Evolutionary conservation across 2,888 invertebrate species (phyloP).

Genomic region (Hypomecis atomaria): DNA sequence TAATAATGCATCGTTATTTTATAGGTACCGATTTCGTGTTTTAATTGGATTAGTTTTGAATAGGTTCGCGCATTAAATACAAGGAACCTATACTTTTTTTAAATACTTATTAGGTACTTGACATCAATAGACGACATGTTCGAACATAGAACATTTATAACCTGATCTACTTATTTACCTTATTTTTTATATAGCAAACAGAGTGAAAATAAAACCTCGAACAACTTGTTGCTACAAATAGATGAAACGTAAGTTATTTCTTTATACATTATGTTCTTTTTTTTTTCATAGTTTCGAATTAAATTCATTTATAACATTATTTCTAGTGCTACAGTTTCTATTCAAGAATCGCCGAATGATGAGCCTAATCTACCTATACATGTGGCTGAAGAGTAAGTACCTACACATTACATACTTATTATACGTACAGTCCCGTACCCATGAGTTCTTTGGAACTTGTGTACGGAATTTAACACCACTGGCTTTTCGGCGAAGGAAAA

Average conservation of each 20-base stretch:
- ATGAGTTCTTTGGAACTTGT: too few species aligned
- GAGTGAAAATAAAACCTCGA: slow-evolving; percentile 41
- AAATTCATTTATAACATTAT: slow-evolving; percentile 1
- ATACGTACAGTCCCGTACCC: too few species aligned
- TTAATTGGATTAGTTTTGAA: not conserved
- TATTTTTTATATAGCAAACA: slow-evolving; percentile 51
- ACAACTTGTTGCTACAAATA: slow-evolving; percentile 48
- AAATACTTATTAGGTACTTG: not conserved
- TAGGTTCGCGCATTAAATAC: too few species aligned
- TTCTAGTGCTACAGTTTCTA: slow-evolving; percentile 49
- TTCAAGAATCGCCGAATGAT: slow-evolving; percentile 44
- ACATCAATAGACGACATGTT: not conserved
- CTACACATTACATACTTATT: slow-evolving; percentile 6
- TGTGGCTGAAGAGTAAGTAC: slow-evolving; percentile 59
- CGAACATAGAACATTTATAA: too few species aligned
- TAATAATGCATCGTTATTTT: slow-evolving; percentile 13
- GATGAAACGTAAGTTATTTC: slow-evolving; percentile 55
- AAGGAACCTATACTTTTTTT: too few species aligned
- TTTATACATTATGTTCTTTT: not conserved
- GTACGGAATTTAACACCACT: too few species aligned
- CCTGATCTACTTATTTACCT: slow-evolving; percentile 18
- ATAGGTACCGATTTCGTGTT: not conserved
- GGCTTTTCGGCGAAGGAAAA: too few species aligned
- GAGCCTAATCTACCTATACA: slow-evolving; percentile 44
- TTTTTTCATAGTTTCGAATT: not conserved